These are phyloP conservation scores for Drosophila kambysellisi DNA, from an alignment of 2,888 invertebrate species.

Conservation along the genomic window DNA sequence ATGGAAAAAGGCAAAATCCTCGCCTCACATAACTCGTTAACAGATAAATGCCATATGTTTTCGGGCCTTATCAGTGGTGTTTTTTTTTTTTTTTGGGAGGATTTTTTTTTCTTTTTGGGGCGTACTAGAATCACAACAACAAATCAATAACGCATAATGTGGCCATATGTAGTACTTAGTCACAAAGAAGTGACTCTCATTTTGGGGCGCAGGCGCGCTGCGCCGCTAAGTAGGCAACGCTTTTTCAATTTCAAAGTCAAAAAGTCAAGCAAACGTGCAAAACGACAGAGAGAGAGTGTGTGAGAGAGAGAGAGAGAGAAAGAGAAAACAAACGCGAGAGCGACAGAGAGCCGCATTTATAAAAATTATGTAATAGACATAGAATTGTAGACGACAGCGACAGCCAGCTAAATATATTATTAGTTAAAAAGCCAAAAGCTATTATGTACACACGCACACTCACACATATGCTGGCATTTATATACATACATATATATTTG, in stretches of 20 bases:
- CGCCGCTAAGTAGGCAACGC: conserved; percentile 71
- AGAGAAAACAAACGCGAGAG: conserved; percentile 3
- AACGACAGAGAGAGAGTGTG: conserved; percentile 18
- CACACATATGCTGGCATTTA: neutral
- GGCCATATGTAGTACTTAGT: conserved; percentile 35
- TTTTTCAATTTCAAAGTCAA: conserved; percentile 74
- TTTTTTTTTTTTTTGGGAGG: neutral
- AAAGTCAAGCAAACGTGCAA: conserved; percentile 63
- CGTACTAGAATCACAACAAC: conserved; percentile 46
- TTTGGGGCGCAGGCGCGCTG: conserved; percentile 61
- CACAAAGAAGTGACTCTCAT: conserved; percentile 21
- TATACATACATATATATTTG: neutral
- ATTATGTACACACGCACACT: conserved; percentile 48
- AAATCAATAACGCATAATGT: conserved; percentile 67
- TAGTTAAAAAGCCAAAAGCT: conserved; percentile 63
- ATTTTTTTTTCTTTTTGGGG: neutral
- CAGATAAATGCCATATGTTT: conserved; percentile 58
- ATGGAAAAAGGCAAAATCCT: conserved; percentile 53
- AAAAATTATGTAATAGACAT: conserved; percentile 70
- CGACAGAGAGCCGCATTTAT: conserved; percentile 21
- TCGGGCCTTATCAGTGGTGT: conserved; percentile 44
- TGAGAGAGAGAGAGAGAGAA: conserved; percentile 10
- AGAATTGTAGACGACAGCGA: conserved; percentile 59
- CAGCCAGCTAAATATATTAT: conserved; percentile 71
- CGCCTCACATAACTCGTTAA: conserved; percentile 61